phyloP scores from a whole-genome alignment of 1,140 invertebrate species.

The Contarinia nasturtii region DNA sequence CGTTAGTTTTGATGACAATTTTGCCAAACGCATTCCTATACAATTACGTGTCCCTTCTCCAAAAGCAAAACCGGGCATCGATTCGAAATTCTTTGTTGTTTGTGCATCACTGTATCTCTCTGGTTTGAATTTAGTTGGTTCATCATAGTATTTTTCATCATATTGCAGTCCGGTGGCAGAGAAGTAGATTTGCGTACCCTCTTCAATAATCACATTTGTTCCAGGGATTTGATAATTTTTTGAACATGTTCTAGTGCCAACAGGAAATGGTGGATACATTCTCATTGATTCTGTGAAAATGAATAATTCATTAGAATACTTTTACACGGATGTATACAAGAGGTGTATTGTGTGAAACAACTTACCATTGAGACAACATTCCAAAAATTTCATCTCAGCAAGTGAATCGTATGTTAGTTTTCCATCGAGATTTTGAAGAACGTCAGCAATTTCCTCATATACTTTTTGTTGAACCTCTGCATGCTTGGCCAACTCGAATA shows the following conservation, averaged over 20 bases:
- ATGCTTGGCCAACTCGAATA: slow-evolving; percentile 32
- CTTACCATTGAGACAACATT: slow-evolving; percentile 14
- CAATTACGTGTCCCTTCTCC: slow-evolving; percentile 43
- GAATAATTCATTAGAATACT: neutral
- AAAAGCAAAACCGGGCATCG: slow-evolving; percentile 31
- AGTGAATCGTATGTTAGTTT: slow-evolving; percentile 31
- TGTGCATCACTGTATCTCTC: slow-evolving; percentile 9
- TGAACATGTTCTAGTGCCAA: slow-evolving; percentile 24
- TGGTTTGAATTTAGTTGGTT: slow-evolving; percentile 9
- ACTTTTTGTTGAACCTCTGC: slow-evolving; percentile 32
- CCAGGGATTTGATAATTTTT: slow-evolving; percentile 25
- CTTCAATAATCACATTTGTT: slow-evolving; percentile 21
- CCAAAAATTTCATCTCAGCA: slow-evolving; percentile 32
- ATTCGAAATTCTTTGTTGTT: slow-evolving; percentile 11
- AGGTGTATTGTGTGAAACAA: too few species aligned
- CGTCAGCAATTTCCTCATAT: slow-evolving; percentile 31
- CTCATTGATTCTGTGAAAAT: slow-evolving; percentile 27
- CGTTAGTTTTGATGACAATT: neutral
- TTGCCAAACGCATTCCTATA: neutral
- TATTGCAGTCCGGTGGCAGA: slow-evolving; percentile 33
- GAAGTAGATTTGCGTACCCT: slow-evolving; percentile 15
- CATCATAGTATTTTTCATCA: slow-evolving; percentile 31
- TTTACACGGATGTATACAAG: neutral
- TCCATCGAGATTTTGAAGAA: slow-evolving; percentile 22
- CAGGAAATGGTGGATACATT: slow-evolving; percentile 26